Conservation (phyloP, 2,797 vertebrate genomes). For the Pipistrellus pipistrellus region DNA sequence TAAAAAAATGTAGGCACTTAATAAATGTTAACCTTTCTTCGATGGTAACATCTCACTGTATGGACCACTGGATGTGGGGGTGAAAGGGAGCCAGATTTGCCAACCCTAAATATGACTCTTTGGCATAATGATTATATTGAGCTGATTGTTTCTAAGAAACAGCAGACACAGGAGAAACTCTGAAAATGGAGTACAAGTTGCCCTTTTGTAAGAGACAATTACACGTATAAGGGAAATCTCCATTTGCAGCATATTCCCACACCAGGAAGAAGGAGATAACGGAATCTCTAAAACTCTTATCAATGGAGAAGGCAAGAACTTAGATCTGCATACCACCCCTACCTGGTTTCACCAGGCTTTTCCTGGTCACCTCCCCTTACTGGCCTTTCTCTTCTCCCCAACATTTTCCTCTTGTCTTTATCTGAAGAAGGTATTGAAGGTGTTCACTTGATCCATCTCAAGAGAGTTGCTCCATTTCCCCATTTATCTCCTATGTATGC, state of each 20-base stretch:
- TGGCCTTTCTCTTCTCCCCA: too few species aligned
- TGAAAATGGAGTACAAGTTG: background rate
- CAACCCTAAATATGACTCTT: background rate
- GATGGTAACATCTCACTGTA: too few species aligned
- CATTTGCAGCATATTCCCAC: too few species aligned
- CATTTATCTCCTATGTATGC: background rate
- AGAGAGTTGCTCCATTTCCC: background rate
- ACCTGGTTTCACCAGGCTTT: too few species aligned
- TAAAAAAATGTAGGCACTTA: background rate
- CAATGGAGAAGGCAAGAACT: background rate
- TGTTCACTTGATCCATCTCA: background rate
- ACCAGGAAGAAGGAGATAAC: background rate
- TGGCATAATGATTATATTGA: background rate
- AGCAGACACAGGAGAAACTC: background rate
- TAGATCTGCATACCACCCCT: background rate
- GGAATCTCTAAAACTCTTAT: background rate
- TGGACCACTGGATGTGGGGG: background rate
- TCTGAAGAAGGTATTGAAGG: background rate
- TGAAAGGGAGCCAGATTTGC: background rate
- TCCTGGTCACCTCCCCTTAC: background rate
- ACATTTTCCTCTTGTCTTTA: background rate
- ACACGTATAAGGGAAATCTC: background rate
- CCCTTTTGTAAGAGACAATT: background rate
- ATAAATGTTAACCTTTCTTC: background rate
- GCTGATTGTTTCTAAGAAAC: background rate